phyloP scores from a whole-genome alignment of 2,888 invertebrate species.

The Romanomermis culicivorax region DNA sequence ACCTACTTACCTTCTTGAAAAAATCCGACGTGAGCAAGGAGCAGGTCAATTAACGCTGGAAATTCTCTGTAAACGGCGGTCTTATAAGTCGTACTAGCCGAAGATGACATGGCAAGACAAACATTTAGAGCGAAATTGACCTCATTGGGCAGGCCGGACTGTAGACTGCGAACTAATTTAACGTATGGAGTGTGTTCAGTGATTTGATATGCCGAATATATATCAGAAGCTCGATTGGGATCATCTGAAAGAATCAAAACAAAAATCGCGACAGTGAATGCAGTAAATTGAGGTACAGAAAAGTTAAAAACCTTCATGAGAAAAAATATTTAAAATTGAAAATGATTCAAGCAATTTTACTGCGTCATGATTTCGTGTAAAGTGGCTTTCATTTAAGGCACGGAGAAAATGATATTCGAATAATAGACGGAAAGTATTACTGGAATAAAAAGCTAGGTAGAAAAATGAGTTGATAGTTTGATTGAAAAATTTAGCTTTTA shows the following conservation, averaged over 20 bases:
- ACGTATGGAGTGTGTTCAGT: constrained; percentile 38
- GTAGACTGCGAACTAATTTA: constrained; percentile 62
- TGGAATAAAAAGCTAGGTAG: no score
- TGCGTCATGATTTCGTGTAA: no score
- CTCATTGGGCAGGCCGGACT: constrained; percentile 92
- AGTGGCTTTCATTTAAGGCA: no score
- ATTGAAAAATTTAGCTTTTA: no score
- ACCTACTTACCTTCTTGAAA: constrained; percentile 59
- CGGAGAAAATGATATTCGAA: no score
- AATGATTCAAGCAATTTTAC: no score
- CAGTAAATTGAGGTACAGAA: no score
- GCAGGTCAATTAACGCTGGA: constrained; percentile 61
- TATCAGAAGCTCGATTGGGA: background rate
- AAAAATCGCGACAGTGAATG: background rate
- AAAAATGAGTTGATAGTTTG: no score
- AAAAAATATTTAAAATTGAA: no score
- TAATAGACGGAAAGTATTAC: no score
- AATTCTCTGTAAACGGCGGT: constrained; percentile 40
- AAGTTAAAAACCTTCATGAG: no score
- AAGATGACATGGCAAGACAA: constrained; percentile 79
- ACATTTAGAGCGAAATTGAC: constrained; percentile 95
- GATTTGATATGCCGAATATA: background rate
- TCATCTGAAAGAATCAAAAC: background rate
- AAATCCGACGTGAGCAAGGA: constrained; percentile 80
- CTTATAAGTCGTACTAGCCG: constrained; percentile 36